Conservation (phyloP, 1,140 invertebrate species). For the Drosophila bocki region DNA sequence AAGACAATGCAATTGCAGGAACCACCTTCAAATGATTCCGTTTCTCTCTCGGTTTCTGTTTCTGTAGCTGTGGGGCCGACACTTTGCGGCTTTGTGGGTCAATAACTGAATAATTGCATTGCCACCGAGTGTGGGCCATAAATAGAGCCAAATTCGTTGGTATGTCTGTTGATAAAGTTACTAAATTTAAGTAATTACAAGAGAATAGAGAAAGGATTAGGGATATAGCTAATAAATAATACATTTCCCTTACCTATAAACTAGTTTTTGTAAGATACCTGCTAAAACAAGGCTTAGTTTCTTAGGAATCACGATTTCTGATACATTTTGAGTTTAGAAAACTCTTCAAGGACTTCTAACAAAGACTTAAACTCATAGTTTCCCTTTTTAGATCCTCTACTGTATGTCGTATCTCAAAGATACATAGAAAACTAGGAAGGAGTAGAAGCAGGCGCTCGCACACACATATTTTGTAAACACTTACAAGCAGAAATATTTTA, state of each 20-base stretch:
- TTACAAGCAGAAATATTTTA: constrained; percentile 58
- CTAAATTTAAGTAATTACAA: constrained; percentile 6
- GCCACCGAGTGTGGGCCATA: constrained; percentile 27
- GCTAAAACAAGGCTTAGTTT: too few species aligned
- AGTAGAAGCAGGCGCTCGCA: constrained; percentile 5
- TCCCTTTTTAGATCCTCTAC: not conserved
- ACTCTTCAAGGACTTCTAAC: rapidly evolving
- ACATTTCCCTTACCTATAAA: not conserved
- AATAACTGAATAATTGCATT: constrained; percentile 79
- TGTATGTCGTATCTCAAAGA: not conserved
- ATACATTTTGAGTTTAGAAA: not conserved
- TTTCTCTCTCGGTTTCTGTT: not conserved
- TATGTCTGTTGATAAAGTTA: constrained; percentile 5
- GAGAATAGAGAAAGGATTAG: not conserved
- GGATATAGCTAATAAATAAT: not conserved
- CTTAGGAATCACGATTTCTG: too few species aligned
- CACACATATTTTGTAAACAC: constrained; percentile 72
- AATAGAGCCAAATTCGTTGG: constrained; percentile 30
- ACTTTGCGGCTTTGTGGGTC: constrained; percentile 74
- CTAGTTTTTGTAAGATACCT: not conserved
- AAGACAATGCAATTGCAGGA: constrained; percentile 43
- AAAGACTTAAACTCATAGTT: too few species aligned
- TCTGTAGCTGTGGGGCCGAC: constrained; percentile 41
- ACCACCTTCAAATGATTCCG: not conserved
- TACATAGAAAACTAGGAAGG: constrained; percentile 12